Evolutionary conservation across 2,113 vertebrate species (phyloP).

Genomic region (Hucho hucho): DNA sequence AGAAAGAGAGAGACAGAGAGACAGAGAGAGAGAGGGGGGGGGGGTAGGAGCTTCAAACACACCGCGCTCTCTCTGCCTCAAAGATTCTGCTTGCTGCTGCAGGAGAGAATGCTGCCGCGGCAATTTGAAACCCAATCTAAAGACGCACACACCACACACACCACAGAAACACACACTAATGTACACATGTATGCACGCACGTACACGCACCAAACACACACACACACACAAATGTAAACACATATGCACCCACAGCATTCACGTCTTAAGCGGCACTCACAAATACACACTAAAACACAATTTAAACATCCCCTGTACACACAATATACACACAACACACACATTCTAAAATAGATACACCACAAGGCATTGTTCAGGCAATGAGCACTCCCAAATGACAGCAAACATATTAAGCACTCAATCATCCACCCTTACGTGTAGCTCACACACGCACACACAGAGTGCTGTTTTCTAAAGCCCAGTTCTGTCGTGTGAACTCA

Average conservation of each 20-base stretch:
- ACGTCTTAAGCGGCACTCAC: background rate
- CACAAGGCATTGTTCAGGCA: too few relatives aligned
- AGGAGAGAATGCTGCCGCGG: conserved; percentile 3
- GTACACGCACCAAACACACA: background rate
- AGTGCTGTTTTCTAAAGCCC: background rate
- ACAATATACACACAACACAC: background rate
- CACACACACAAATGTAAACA: background rate
- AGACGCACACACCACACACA: background rate
- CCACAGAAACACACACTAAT: background rate
- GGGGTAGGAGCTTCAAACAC: background rate
- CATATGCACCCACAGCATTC: background rate
- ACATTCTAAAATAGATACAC: background rate
- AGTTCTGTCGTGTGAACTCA: background rate
- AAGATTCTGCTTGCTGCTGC: background rate
- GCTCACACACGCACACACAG: background rate
- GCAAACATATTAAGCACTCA: background rate
- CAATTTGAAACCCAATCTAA: conserved; percentile 28
- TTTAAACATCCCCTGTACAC: background rate
- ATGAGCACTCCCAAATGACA: too few relatives aligned
- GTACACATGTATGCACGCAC: background rate
- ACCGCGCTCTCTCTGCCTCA: background rate
- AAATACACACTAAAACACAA: background rate
- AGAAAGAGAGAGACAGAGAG: background rate
- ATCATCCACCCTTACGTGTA: background rate
- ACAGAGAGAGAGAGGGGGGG: background rate